phyloP scores from a whole-genome alignment of 2,888 invertebrate species.

The Helleia helle region DNA sequence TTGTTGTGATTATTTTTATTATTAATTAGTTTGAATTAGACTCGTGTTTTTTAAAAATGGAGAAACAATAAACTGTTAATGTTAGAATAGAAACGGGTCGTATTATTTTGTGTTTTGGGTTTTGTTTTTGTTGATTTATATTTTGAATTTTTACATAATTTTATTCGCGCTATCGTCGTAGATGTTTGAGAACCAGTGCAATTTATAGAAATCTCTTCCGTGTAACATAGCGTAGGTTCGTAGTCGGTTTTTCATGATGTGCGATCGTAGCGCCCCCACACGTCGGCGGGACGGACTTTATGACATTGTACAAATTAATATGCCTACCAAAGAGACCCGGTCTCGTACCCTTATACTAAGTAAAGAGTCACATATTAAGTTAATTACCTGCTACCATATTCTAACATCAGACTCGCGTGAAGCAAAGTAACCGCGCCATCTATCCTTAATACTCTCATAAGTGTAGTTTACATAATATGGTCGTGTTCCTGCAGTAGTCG shows the following conservation, averaged over 20 bases:
- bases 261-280: conserved; percentile 45
- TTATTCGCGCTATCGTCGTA: conserved; percentile 66
- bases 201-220: conserved; percentile 73
- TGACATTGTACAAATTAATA: conserved; percentile 73
- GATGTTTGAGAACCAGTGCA: conserved; percentile 73
- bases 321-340: conserved; percentile 76
- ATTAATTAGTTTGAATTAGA: conserved; percentile 53
- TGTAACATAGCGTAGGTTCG: conserved; percentile 69
- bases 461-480: conserved; percentile 72
- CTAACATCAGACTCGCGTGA: conserved; percentile 49
- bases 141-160: conserved; percentile 56
- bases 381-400: conserved; percentile 51
- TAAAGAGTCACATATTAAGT: conserved; percentile 66
- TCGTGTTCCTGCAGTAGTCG: conserved; percentile 74
- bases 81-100: conserved; percentile 72
- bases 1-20: conserved; percentile 72
- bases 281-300: conserved; percentile 57
- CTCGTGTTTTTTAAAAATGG: conserved; percentile 53
- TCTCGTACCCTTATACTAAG: conserved; percentile 74
- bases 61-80: conserved; percentile 69
- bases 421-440: conserved; percentile 64
- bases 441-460: conserved; percentile 68
- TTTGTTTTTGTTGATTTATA: conserved; percentile 66
- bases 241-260: conserved; percentile 58
- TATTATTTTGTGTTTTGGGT: conserved; percentile 71